phyloP scores from a whole-genome alignment of 2,888 invertebrate genomes.

The Pyrrhosoma nymphula region DNA sequence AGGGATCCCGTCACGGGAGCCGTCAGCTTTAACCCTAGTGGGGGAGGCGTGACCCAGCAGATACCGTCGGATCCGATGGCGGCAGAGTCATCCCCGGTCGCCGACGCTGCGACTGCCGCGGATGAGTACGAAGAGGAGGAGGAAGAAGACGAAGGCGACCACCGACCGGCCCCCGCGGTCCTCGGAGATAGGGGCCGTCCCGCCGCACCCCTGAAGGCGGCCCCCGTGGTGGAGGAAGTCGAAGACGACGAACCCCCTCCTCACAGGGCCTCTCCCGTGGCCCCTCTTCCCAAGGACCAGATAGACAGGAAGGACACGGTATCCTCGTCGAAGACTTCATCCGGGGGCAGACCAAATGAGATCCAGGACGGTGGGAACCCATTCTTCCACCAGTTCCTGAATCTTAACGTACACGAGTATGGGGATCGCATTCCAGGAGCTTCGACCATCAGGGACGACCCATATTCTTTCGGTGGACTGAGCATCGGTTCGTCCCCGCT shows the following conservation, averaged over 20 bases:
- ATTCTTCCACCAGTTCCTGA: constrained; percentile 85
- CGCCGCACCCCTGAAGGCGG: neutral
- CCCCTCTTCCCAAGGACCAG: constrained; percentile 16
- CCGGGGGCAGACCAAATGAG: constrained; percentile 75
- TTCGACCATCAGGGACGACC: constrained; percentile 41
- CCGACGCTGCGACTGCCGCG: constrained; percentile 68
- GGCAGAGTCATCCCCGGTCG: constrained; percentile 47
- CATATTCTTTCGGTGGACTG: constrained; percentile 24
- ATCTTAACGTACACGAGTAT: constrained; percentile 83
- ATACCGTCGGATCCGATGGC: neutral
- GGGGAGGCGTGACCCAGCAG: neutral
- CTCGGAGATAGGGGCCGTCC: neutral
- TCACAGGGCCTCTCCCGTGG: neutral
- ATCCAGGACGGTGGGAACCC: constrained; percentile 80
- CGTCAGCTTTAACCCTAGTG: constrained; percentile 80
- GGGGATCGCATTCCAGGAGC: constrained; percentile 11
- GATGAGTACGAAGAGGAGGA: constrained; percentile 74
- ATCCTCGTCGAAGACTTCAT: constrained; percentile 67
- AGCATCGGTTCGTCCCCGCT: neutral
- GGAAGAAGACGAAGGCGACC: constrained; percentile 71
- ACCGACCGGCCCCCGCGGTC: constrained; percentile 32
- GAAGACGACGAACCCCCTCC: constrained; percentile 31
- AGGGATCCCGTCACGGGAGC: constrained; percentile 85
- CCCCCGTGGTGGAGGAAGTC: constrained; percentile 29
- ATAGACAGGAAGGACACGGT: constrained; percentile 73